Evolutionary conservation across 2,113 vertebrate species (phyloP), one percentile per base, ranked within the genome.

Genomic region (Peromyscus californicus): DNA sequence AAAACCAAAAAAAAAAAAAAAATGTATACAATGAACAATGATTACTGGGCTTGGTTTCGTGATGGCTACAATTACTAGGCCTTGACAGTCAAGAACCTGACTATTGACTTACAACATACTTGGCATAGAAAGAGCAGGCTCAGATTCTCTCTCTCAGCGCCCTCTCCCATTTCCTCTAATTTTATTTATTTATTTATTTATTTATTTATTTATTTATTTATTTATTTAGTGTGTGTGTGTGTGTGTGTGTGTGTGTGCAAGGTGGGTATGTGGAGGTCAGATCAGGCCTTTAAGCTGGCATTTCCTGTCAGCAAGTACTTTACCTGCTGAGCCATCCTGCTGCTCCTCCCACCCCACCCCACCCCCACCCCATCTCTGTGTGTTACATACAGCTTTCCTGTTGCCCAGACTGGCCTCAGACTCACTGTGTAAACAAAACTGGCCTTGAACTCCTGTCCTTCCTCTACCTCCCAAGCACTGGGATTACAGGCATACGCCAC

Each of bases 41-140:
- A 85, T 63, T 57, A 75, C 3, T 76, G 17, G 21, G 13, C 59
- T 61, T n/a, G 59, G 36, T 29, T 84, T n/a, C 17, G 36, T 90
- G 33, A 36, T 87, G 89, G 67, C 67, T 69, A 63, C 42, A 84
- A 15, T 82, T 91, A 84, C 61, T 76, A 78, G 39, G 16, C 21
- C 85, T 36, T 90, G 91, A 69, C 65, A 78, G 74, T 61, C 70
- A 8, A 63, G 70, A 97, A 90, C 54, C 61, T 70, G 57, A 21
- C 29, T 13, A 63, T 39, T 45, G 96, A 79, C 33, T 94, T 83
- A 89, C n/a, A 82, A 93, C 39, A 94, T 74, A 16, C 22, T 29
- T 79, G 78, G 75, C 67, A 93, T 42, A 36, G 45, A 93, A 48
- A 94, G 36, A 63, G 2, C 26, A 93, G 5, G 22, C 89, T 75